Evolutionary conservation across 2,113 vertebrate genomes (phyloP), one percentile per base, ranked within the genome.

Genomic region (Perccottus glenii): DNA sequence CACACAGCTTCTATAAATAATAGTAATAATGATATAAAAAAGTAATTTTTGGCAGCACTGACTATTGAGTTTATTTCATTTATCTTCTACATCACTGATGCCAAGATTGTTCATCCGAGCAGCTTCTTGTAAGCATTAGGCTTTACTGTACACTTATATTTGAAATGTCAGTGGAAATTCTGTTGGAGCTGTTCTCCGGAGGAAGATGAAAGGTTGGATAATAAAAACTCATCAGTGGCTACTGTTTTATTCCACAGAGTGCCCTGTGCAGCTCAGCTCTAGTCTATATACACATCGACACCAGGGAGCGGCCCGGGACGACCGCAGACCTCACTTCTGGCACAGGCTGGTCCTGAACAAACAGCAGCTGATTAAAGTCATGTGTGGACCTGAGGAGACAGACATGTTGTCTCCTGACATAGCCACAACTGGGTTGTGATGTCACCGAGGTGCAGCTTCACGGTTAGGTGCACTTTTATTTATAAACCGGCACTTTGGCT

Each of bases 101-200:
- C 32, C 67, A 72, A 72, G 60, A 68, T 73, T 65, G 56, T 50
- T 6, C 2, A 71, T 62, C 11, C 14, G 43, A 69, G 53, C 36
- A n/a, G 35, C 55, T 10, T 56, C 33, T 56, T 69, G 67, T 75
- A 72, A 35, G 53, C 42, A 62, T 57, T 75, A 45, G 58, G 66
- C 70, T 70, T 44, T 38, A 9, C 46, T 61, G 44, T 5, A 19
- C 64, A 9, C 11, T 64, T 62, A 48, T 70, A 32, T 69, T 70
- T 67, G n/a, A 73, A 75, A 80, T 56, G 77, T 75, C 66, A 69
- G 56, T 78, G 77, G 79, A 84, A 84, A 84, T 6, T 52, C 50
- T 77, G 71, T 65, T 27, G 51, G n/a, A n/a, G n/a, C n/a, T 67
- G 65, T 64, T n/a, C n/a, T n/a, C n/a, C n/a, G n/a, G 48, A 70